A percentile compares a stretch with the other conserved stretches of the same genome.
Evolutionary conservation across 1,140 invertebrate genomes (phyloP).

Genomic region (Papilio glaucus): DNA sequence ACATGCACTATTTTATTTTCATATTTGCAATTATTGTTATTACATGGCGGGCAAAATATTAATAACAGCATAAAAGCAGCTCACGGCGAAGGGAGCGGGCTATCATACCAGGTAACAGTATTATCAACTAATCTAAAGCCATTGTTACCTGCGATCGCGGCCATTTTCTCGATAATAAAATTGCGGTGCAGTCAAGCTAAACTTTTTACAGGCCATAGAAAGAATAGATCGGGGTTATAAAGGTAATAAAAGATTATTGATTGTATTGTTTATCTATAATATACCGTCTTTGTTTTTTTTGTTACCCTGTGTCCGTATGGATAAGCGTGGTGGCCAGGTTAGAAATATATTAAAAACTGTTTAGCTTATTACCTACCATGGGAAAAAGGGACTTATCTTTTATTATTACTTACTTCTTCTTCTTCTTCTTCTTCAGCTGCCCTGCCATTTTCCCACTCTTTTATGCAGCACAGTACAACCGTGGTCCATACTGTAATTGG

Average conservation of each 20-base stretch:
- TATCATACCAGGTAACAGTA: conserved; percentile 34
- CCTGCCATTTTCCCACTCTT: too few species aligned
- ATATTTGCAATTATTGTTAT: background rate
- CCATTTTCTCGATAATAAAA: conserved; percentile 36
- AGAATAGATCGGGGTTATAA: conserved; percentile 27
- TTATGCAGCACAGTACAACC: too few species aligned
- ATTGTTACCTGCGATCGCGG: conserved; percentile 35
- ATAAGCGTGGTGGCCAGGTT: background rate
- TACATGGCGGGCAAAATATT: background rate
- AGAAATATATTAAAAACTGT: background rate
- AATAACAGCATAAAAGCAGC: conserved; percentile 9
- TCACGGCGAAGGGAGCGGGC: conserved; percentile 16
- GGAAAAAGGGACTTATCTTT: too few species aligned
- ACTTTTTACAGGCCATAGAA: conserved; percentile 30
- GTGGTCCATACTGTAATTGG: too few species aligned
- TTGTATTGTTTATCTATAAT: conserved; percentile 17
- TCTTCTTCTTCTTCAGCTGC: too few species aligned
- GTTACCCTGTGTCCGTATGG: too few species aligned
- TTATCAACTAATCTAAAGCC: conserved; percentile 36
- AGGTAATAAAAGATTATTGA: conserved; percentile 4
- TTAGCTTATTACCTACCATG: too few species aligned
- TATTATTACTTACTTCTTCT: too few species aligned
- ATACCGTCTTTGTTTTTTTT: background rate
- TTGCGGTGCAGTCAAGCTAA: conserved; percentile 33
- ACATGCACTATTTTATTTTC: background rate